Evolutionary conservation across 1,140 invertebrate genomes (phyloP).

Genomic region (Sinonovacula constricta): DNA sequence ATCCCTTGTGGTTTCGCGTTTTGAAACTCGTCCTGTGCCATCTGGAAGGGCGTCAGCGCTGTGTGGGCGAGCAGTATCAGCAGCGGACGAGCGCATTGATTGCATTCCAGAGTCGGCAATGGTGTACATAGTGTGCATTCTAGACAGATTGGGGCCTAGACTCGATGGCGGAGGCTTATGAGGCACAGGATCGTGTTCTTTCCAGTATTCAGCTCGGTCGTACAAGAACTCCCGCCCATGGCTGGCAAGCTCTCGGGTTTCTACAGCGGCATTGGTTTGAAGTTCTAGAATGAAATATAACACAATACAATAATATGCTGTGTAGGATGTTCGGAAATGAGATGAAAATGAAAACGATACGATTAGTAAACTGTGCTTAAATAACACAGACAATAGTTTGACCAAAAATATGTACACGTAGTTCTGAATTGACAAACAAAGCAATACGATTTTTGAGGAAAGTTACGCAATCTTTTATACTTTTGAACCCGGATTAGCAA

Average conservation of each 20-base stretch:
- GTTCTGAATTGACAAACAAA: background rate
- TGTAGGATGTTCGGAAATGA: too few relatives aligned
- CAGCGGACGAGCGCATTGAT: constrained; percentile 19
- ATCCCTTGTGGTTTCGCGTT: background rate
- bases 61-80: background rate
- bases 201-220: constrained; percentile 29
- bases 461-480: too few relatives aligned
- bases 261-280: constrained; percentile 31
- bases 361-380: too few relatives aligned
- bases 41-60: constrained; percentile 19
- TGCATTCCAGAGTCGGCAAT: constrained; percentile 32
- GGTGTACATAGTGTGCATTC: constrained; percentile 34
- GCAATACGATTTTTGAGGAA: background rate
- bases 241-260: constrained; percentile 27
- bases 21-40: background rate
- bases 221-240: constrained; percentile 22
- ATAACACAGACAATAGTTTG: too few relatives aligned
- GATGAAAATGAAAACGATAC: background rate
- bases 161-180: constrained; percentile 22
- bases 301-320: background rate
- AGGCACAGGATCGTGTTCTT: constrained; percentile 18
- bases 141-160: constrained; percentile 24
- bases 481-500: too few relatives aligned
- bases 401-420: too few relatives aligned
- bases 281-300: constrained; percentile 27